Evolutionary conservation across 2,797 vertebrate species (phyloP).

Genomic region (Mormyrops boulengeri): DNA sequence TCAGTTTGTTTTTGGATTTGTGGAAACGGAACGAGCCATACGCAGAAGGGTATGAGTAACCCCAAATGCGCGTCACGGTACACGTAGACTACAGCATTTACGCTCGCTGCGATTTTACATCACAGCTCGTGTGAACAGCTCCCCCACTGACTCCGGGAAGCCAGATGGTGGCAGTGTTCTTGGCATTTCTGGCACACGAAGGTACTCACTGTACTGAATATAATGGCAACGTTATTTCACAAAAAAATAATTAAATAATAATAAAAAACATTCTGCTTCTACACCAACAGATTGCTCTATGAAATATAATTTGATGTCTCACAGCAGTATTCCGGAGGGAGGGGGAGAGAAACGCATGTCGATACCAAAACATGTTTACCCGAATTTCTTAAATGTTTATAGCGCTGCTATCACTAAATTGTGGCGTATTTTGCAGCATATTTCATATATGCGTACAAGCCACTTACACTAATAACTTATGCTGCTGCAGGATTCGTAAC

Average conservation of each 20-base stretch:
- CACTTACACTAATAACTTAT: not conserved
- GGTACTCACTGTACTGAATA: conserved; percentile 7
- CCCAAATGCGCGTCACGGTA: not conserved
- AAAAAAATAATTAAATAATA: not conserved
- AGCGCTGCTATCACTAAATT: not conserved
- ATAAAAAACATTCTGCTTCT: conserved; percentile 12
- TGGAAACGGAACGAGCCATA: not conserved
- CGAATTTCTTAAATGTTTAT: not conserved
- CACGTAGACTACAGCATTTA: not conserved
- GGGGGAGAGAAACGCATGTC: not conserved
- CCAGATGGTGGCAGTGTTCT: conserved; percentile 47
- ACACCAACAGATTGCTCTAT: conserved; percentile 5
- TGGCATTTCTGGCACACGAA: conserved; percentile 12
- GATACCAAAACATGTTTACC: not conserved
- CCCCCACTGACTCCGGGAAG: not conserved
- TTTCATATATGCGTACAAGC: not conserved
- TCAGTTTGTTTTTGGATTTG: not conserved
- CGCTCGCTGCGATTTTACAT: not conserved
- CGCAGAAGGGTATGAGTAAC: not conserved
- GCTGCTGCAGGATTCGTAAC: not conserved
- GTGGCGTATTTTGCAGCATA: not conserved
- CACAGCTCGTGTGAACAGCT: conserved; percentile 9
- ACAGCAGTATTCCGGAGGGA: not conserved
- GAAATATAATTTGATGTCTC: not conserved
- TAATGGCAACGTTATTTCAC: not conserved